These are phyloP conservation scores for Pseudopleuronectes americanus DNA, from an alignment of 2,797 vertebrate genomes.

Conservation along the genomic window DNA sequence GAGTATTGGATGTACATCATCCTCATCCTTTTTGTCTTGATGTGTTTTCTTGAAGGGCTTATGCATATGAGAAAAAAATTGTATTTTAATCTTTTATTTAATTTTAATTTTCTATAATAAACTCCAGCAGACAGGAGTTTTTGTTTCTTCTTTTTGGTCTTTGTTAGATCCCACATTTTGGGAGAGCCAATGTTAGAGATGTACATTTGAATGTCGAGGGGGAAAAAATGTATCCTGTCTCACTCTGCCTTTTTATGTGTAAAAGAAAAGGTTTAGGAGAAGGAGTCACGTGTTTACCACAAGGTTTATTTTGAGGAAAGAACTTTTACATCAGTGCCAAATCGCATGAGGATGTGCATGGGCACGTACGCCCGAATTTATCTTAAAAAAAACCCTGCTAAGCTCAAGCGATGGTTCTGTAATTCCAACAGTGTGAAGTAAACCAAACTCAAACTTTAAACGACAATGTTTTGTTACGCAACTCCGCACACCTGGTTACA, in stretches of 20 bases:
- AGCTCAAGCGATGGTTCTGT: slow-evolving; percentile 52
- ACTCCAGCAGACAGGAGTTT: slow-evolving; percentile 59
- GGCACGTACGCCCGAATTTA: slow-evolving; percentile 68
- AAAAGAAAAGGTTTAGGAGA: slow-evolving; percentile 46
- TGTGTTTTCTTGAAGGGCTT: slow-evolving; percentile 86
- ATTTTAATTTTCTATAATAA: slow-evolving; percentile 65
- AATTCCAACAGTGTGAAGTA: slow-evolving; percentile 55
- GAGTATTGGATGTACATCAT: slow-evolving; percentile 70
- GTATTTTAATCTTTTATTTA: slow-evolving; percentile 73
- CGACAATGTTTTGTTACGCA: slow-evolving; percentile 18
- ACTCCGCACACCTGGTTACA: slow-evolving; percentile 40
- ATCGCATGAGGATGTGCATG: slow-evolving; percentile 75
- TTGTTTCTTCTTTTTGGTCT: slow-evolving; percentile 44
- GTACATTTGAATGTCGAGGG: slow-evolving; percentile 82
- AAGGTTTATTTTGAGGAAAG: slow-evolving; percentile 65
- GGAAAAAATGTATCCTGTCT: slow-evolving; percentile 68
- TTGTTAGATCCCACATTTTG: slow-evolving; percentile 67
- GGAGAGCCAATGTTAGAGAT: slow-evolving; percentile 74
- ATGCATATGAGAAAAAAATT: slow-evolving; percentile 70
- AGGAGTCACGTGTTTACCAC: slow-evolving; percentile 33
- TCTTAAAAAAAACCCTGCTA: slow-evolving; percentile 44
- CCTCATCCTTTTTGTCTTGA: slow-evolving; percentile 61
- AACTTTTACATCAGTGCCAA: slow-evolving; percentile 84
- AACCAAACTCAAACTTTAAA: slow-evolving; percentile 52
- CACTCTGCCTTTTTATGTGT: slow-evolving; percentile 77